These are phyloP conservation scores for Anabas testudineus DNA, from an alignment of 2,797 vertebrate genomes.

Conservation along the genomic window DNA sequence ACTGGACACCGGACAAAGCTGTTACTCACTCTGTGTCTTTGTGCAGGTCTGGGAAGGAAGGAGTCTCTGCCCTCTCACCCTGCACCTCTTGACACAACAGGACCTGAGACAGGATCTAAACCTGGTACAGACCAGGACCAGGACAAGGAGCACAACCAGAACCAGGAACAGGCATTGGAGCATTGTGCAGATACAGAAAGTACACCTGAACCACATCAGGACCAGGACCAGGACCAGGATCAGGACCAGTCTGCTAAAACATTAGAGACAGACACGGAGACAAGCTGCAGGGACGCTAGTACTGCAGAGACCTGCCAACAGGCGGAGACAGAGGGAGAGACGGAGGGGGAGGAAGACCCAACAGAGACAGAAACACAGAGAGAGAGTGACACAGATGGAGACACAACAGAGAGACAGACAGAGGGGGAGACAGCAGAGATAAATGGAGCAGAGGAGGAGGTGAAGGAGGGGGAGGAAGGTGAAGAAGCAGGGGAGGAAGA, in stretches of 20 bases:
- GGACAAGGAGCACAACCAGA: background rate
- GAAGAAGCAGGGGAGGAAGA: background rate
- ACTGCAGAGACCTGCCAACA: slow-evolving; percentile 19
- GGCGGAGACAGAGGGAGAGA: slow-evolving; percentile 7
- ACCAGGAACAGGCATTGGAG: slow-evolving; percentile 2
- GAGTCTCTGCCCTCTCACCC: slow-evolving; percentile 62
- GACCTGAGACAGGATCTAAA: slow-evolving; percentile 14
- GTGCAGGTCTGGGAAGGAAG: slow-evolving; percentile 62
- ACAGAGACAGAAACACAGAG: background rate
- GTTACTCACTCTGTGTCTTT: background rate
- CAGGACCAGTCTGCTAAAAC: background rate
- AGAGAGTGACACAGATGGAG: background rate
- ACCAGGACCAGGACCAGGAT: background rate
- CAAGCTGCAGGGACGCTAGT: background rate
- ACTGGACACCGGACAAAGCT: no score
- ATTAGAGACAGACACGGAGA: slow-evolving; percentile 7
- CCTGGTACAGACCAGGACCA: slow-evolving; percentile 1
- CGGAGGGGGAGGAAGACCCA: background rate
- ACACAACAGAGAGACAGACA: background rate
- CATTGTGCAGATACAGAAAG: slow-evolving; percentile 1
- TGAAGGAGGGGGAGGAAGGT: background rate
- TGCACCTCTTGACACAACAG: slow-evolving; percentile 6
- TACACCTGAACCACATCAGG: background rate
- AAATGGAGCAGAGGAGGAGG: background rate
- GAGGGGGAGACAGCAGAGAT: background rate